Percentiles rank a stretch among this genome's conserved stretches.
phyloP scores from a whole-genome alignment of 2,888 invertebrate genomes.

The Stomorhina lunata region DNA sequence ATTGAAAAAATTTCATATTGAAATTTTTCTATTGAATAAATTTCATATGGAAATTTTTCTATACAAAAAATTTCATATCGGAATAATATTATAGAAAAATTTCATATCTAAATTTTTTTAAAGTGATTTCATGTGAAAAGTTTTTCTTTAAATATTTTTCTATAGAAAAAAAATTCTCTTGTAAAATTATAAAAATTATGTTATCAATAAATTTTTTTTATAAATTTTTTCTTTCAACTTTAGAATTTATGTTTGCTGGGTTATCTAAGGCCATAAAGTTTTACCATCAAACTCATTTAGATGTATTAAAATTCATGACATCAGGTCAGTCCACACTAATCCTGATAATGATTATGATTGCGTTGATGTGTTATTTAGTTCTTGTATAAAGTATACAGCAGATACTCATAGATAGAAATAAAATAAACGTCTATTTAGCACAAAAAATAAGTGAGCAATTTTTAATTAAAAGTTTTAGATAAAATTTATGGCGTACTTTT shows the following conservation, averaged over 20 bases:
- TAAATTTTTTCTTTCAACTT: not conserved
- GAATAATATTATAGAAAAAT: too few relatives aligned
- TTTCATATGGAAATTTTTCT: too few relatives aligned
- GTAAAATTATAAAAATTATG: too few relatives aligned
- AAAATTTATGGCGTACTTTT: not conserved
- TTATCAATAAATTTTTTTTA: too few relatives aligned
- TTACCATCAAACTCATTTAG: not conserved
- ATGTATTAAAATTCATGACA: slow-evolving; percentile 35
- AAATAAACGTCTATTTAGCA: not conserved
- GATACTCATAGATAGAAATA: not conserved
- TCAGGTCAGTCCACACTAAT: slow-evolving; percentile 31
- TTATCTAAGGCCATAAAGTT: not conserved
- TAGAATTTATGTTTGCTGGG: slow-evolving; percentile 6
- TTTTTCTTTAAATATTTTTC: too few relatives aligned
- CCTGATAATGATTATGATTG: slow-evolving; percentile 16
- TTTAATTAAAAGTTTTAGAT: slow-evolving; percentile 34
- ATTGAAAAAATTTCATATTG: too few relatives aligned
- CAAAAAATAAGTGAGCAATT: not conserved
- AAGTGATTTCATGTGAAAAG: too few relatives aligned
- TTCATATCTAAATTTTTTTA: too few relatives aligned
- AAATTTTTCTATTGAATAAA: too few relatives aligned
- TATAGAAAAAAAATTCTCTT: too few relatives aligned
- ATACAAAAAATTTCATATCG: too few relatives aligned
- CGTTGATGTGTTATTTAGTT: not conserved
- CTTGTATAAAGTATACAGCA: too few relatives aligned